Conservation (phyloP, 2,888 invertebrate species). For the Abrostola triplasia region DNA sequence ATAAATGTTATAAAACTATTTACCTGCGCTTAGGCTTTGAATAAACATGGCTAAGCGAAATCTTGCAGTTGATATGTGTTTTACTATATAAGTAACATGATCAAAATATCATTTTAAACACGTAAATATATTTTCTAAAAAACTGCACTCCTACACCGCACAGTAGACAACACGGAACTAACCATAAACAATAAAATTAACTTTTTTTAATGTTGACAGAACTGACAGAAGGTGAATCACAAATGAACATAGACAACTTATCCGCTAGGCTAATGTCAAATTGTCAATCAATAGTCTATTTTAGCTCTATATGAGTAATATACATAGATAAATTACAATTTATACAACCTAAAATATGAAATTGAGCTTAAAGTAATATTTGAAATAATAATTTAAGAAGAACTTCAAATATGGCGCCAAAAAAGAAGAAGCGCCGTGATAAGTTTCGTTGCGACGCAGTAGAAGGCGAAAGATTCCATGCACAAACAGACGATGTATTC, state of each 20-base stretch:
- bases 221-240: neutral
- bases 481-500: constrained; percentile 70
- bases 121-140: constrained; percentile 65
- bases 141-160: constrained; percentile 65
- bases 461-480: constrained; percentile 69
- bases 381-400: constrained; percentile 9
- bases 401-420: constrained; percentile 64
- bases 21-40: constrained; percentile 71
- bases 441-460: constrained; percentile 65
- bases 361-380: neutral
- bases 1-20: constrained; percentile 48
- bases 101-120: constrained; percentile 64
- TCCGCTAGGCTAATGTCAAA: constrained; percentile 4
- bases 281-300: neutral
- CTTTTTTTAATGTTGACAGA: neutral
- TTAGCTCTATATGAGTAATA: neutral
- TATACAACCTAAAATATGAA: constrained; percentile 34
- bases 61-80: constrained; percentile 63
- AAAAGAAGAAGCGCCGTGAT: constrained; percentile 51
- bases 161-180: constrained; percentile 73
- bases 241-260: constrained; percentile 22
- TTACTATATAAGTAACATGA: constrained; percentile 66
- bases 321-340: constrained; percentile 15
- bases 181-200: constrained; percentile 38
- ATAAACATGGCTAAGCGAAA: constrained; percentile 65